Base-by-base conservation (phyloP, 2,888 invertebrate species). In the Macaria notata region DNA sequence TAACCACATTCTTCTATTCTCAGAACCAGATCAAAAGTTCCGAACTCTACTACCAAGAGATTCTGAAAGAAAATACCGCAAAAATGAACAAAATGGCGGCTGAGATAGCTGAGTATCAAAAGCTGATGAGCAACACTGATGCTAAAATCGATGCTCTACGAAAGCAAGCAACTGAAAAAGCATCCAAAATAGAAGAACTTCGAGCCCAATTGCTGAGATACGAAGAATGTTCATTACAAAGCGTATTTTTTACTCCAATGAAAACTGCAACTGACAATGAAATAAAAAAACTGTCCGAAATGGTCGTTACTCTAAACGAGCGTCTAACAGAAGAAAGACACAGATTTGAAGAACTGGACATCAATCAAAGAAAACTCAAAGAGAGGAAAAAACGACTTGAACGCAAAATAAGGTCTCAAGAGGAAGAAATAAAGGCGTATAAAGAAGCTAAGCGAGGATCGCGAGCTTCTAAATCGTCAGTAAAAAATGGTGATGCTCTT, bases 241-340 rank as follows among this genome's bases (percentile, higher is more conserved):
- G 88, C 60, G 83, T 92, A 4, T 91, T 91, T 61, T 92, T 90
- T 49, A 88, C 88, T 30, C 92, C 92, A 5, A 85, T 93, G 83
- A 92, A 92, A 65, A 88, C 92, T 3, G 92, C 93, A 0, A 92
- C 93, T 0, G 94, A 95, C 73, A 93, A 93, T 46, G 95, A 95
- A 82, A 92, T 93, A 9, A 85, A 93, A 57, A 86, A 93, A 48
- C 77, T 95, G 3, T 76, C 94, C 2, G 94, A 94, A 56, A 75
- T 95, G 45, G 86, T 94, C 0, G 81, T 92, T 4, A 84, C 90
- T 0, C 79, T 94, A 42, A 94, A 94, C 68, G 83, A 86, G 33
- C 91, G 94, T 62, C 65, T 95, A 41, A 93, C 94, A 50, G 73
- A 81, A 5, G 95, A 94, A 73, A 89, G 93, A 62, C 92, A 86